Evolutionary conservation across 2,888 invertebrate genomes (phyloP).

Genomic region (Gymnosoma rotundatum): DNA sequence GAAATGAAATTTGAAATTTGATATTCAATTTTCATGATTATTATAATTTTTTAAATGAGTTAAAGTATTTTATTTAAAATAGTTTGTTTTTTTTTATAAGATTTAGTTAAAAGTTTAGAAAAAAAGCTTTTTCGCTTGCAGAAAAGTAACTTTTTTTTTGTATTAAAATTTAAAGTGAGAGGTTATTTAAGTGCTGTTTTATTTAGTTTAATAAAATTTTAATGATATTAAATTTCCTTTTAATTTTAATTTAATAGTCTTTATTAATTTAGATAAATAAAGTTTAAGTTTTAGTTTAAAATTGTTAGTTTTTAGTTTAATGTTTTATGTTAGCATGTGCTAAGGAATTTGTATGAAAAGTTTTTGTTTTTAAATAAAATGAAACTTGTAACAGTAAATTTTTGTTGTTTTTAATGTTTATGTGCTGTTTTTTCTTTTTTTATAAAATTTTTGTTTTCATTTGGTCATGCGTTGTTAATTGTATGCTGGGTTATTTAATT

Average conservation of each 20-base stretch:
- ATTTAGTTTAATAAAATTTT: conserved; percentile 51
- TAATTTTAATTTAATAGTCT: conserved; percentile 46
- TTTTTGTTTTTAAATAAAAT: conserved; percentile 16
- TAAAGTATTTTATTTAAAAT: conserved; percentile 32
- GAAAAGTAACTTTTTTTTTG: conserved; percentile 25
- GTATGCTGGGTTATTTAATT: conserved; percentile 57
- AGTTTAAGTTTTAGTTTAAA: conserved; percentile 37
- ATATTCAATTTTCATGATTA: conserved; percentile 78
- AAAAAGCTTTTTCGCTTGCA: conserved; percentile 28
- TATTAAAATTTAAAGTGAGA: conserved; percentile 42
- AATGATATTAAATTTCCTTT: conserved; percentile 30
- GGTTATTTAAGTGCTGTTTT: conserved; percentile 48
- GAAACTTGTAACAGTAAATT: background rate
- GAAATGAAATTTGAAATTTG: conserved; percentile 78
- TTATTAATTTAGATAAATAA: conserved; percentile 48
- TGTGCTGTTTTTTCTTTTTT: conserved; percentile 13
- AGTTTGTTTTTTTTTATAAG: conserved; percentile 1
- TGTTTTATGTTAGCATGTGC: conserved; percentile 29
- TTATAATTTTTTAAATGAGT: conserved; percentile 72
- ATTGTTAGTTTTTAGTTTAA: background rate
- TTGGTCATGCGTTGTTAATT: conserved; percentile 49
- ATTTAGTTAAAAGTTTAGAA: conserved; percentile 42
- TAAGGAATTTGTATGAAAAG: conserved; percentile 28
- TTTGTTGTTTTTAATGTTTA: conserved; percentile 32
- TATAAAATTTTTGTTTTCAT: background rate